Evolutionary conservation across 1,140 invertebrate genomes (phyloP), one percentile per base, ranked within the genome.

Genomic region (Rhopalosiphum padi): DNA sequence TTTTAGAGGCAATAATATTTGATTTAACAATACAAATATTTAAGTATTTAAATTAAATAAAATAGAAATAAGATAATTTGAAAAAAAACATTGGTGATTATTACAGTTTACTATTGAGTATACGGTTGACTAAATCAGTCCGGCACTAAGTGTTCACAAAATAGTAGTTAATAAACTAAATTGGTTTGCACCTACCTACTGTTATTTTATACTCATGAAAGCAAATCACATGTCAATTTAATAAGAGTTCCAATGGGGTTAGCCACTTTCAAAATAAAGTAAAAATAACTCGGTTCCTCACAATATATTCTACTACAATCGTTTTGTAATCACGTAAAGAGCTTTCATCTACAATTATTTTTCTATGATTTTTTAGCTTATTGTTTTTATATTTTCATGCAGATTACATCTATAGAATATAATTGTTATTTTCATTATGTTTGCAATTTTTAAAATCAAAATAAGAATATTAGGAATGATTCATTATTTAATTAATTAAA

Each of bases 161-260:
- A 90, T 90, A 43, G 86, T 30, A 41, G 89, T 90, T 90, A 90
- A 90, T 90, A 90, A 60, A 60, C 35, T 22, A 90, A 90, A 90
- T 90, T 60, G 89, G 48, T 55, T 55, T 6, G 35, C 22, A 41
- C 88, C 37, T 43, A 53, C 46, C 46, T 53, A 60, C 48, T 48
- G 30, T 51, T 30, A 35, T 89, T 90, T 30, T 43, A 51, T 53
- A 35, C 25, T 48, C 2, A 41, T n/a, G 43, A 53, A 55, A 89
- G 53, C 9, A 55, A 53, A 89, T 22, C 15, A 89, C 88, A 41
- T 55, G 51, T 89, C 48, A 89, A 89, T 89, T 60, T 60, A 90
- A 90, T 90, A 90, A 60, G 23, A 25, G 21, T 43, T 90, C 41
- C 22, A 35, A 53, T 35, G 35, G n/a, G n/a, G n/a, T 89, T 89